Base-by-base conservation (phyloP, 1,140 invertebrate genomes). In the Bicyclus anynana region DNA sequence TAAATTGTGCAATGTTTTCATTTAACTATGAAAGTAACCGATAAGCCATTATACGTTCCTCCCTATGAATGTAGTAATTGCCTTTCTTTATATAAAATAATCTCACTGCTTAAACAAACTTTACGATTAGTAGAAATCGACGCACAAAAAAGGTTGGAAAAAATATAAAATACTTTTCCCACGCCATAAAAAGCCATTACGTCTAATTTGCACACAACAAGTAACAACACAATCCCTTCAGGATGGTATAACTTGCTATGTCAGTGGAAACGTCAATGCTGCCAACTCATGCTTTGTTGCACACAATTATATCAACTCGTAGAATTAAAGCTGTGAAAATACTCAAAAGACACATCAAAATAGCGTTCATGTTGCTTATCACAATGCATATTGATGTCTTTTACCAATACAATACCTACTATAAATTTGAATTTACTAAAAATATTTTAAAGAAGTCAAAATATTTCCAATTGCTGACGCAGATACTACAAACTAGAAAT, bases 141-240 rank as follows among this genome's bases (percentile, higher is more conserved):
- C 29, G n/a, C n/a, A 12, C 12, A 33, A 33, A 61, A 56, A 57
- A 33, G 29, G 29, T 33, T 3, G 10, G 10, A 33, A 33, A 12
- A 33, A 33, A 33, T 33, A 33, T 3, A 12, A 33, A 33, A 33
- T 33, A 33, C 10, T 12, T 33, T 33, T 33, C 29, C 29, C 29
- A 33, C 29, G 10, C 29, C 29, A 33, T 33, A 33, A 33, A 33
- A n/a, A 33, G 29, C 67, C 60, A 75, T 82, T 77, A 76, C 63
- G 62, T 71, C 66, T 68, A 77, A 80, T 77, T 78, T 74, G 70
- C 73, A 76, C 29, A 33, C 29, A 79, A 79, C 67, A 77, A 77
- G n/a, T 12, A 79, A 79, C 67, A 77, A 77, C 67, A 69, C 67
- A 77, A 72, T 74, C 65, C 65, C 59, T 71, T 72, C 67, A 77